These are phyloP conservation scores for Andricus quercusramuli DNA, from an alignment of 2,888 invertebrate species.

Conservation along the genomic window DNA sequence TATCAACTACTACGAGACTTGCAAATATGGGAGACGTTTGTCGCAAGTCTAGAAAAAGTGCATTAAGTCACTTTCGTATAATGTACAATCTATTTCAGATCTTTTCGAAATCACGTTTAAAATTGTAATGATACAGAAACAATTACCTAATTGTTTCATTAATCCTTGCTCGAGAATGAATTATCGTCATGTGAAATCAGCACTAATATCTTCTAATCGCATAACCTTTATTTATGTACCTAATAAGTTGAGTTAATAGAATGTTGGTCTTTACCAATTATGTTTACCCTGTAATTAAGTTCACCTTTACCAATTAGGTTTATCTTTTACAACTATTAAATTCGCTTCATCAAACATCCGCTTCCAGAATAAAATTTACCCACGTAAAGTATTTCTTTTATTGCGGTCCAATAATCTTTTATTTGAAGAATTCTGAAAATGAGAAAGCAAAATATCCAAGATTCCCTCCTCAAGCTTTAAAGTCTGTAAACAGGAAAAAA, in stretches of 20 bases:
- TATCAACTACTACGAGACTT: not conserved
- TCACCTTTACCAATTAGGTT: not conserved
- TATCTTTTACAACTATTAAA: not conserved
- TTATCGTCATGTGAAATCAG: constrained; percentile 34
- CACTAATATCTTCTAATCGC: constrained; percentile 6
- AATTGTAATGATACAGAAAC: not conserved
- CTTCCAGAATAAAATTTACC: not conserved
- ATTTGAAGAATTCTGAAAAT: constrained; percentile 12
- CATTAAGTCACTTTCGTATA: not conserved
- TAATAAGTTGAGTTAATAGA: constrained; percentile 1
- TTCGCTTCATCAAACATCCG: not conserved
- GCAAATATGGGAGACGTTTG: constrained; percentile 2
- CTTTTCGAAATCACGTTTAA: not conserved
- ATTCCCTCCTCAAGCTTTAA: not conserved
- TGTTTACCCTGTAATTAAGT: not conserved
- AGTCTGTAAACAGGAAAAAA: not conserved
- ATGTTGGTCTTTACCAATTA: constrained; percentile 27
- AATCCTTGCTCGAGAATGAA: not conserved
- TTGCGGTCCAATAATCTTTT: not conserved
- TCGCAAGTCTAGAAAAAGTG: not conserved
- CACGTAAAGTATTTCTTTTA: not conserved
- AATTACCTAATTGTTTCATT: constrained; percentile 24
- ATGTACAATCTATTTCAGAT: not conserved
- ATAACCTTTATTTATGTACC: constrained; percentile 10
- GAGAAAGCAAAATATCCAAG: not conserved